These are phyloP conservation scores for Virgularia gustaviana DNA, from an alignment of 92 coral and sea anemone genomes.

Conservation along the genomic window DNA sequence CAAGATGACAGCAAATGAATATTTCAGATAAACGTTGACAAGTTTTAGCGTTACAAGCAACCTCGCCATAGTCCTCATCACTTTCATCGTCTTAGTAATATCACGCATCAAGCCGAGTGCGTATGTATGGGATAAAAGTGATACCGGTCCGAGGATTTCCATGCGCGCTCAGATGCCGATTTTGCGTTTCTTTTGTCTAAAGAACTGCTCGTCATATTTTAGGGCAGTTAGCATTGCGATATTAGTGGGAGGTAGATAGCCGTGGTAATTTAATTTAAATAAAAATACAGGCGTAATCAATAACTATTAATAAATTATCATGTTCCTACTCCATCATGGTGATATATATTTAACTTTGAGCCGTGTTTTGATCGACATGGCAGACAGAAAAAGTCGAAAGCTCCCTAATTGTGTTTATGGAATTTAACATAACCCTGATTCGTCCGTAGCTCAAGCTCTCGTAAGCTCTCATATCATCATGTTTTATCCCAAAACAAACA, in stretches of 20 bases:
- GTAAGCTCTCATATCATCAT: no score
- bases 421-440: not conserved
- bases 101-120: no score
- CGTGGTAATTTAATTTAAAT: constrained; percentile 23
- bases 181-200: no score
- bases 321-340: not conserved
- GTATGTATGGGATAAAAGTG: no score
- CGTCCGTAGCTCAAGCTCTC: no score
- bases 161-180: no score
- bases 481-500: no score
- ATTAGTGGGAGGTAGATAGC: not conserved
- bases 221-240: not conserved
- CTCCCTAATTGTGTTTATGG: not conserved
- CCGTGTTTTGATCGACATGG: not conserved
- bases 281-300: constrained; percentile 20
- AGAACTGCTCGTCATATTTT: constrained; percentile 1
- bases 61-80: no score
- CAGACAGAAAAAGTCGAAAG: not conserved
- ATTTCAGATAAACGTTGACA: not conserved
- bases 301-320: constrained; percentile 21
- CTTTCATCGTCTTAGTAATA: no score
- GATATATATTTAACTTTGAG: not conserved
- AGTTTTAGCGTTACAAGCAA: constrained; percentile 9
- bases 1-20: constrained; percentile 27
- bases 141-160: no score